Evolutionary conservation across 2,113 vertebrate species (phyloP), one percentile per base, ranked within the genome.

Genomic region (Elephantulus edwardii): DNA sequence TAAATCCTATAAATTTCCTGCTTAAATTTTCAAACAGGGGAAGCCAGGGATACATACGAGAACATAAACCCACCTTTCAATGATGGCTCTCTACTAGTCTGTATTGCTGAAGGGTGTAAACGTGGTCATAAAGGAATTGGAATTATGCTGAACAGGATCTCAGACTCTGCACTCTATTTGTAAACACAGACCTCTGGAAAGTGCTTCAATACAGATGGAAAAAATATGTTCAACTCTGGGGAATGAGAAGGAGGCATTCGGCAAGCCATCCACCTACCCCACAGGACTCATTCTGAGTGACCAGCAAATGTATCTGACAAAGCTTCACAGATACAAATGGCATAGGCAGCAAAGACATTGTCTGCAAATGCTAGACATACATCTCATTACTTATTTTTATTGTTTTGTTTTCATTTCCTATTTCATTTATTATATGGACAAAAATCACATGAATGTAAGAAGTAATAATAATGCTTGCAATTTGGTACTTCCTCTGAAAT

Each of bases 1-100:
- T 95, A 95, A 93, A 89, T 88, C 83, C 95, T 95, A 95, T 96
- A 95, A 96, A 96, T 96, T 95, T 95, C 86, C 93, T 95, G 92
- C 96, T 95, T 95, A 95, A 90, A 95, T 93, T 95, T 96, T 94
- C 96, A 95, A 96, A 93, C 86, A 93, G 72, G 83, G 93, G 95
- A 89, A 93, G 86, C 88, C 54, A 89, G 95, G 92, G 91, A 88
- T 93, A 86, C 86, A 90, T 86, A 83, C 26, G 40, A 93, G 80
- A 77, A 90, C 82, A 92, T 95, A 94, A 96, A 95, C 86, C 60
- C 90, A 93, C 85, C 90, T 96, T 94, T 88, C 56, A 48, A 91
- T 48, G 79, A 60, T 75, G 64, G 70, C 66, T 71, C 71, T 90
- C 3, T 70, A 38, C 54, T 42, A 82, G 85, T 76, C 82, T 88